Percentiles rank a stretch among this genome's conserved stretches.
phyloP scores from a whole-genome alignment of 2,888 invertebrate species.

The Drepanosiphum platanoidis region DNA sequence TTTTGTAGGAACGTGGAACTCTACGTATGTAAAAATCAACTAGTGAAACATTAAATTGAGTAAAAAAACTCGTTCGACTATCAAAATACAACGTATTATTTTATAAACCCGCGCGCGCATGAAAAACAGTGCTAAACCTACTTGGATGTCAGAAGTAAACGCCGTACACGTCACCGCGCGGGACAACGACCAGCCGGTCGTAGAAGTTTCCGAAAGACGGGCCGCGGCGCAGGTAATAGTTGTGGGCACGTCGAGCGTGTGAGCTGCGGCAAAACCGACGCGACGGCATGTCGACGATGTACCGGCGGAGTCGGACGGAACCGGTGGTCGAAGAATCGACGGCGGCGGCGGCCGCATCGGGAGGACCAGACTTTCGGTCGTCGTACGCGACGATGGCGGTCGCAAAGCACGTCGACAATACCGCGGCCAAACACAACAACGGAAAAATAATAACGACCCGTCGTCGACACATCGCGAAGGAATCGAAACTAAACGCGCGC shows the following conservation, averaged over 20 bases:
- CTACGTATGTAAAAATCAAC: no score
- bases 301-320: background rate
- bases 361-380: background rate
- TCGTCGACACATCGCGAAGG: background rate
- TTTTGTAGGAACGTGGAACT: no score
- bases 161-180: no score
- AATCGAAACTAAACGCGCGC: background rate
- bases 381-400: background rate
- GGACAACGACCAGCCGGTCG: background rate
- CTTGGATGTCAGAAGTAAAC: no score
- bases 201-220: background rate
- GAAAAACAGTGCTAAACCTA: no score
- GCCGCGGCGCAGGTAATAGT: background rate
- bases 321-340: background rate
- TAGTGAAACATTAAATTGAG: no score
- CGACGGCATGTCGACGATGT: background rate
- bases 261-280: background rate
- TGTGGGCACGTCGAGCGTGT: background rate
- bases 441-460: background rate
- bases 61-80: no score
- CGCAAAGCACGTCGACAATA: background rate
- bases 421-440: background rate
- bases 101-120: no score
- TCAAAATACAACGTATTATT: no score
- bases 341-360: background rate